Evolutionary conservation across 1,140 invertebrate species (phyloP).

Genomic region (Dinothrombium tinctorium): DNA sequence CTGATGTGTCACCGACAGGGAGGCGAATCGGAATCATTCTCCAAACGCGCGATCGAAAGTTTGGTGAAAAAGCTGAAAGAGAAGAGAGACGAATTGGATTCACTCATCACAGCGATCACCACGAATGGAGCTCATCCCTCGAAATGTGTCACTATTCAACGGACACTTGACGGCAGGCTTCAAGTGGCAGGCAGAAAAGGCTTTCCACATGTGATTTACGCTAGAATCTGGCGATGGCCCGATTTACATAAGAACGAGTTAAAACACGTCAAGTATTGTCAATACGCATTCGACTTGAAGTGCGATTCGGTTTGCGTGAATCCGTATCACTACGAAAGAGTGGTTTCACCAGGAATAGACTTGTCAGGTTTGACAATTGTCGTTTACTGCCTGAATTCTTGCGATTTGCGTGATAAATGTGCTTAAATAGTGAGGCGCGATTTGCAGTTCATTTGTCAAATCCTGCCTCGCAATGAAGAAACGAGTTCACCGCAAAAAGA

Average conservation of each 20-base stretch:
- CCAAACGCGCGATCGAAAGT: slow-evolving; percentile 85
- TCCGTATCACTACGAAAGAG: slow-evolving; percentile 97
- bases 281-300: slow-evolving; percentile 21
- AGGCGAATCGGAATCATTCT: slow-evolving; percentile 81
- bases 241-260: slow-evolving; percentile 97
- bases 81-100: slow-evolving; percentile 90
- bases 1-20: slow-evolving; percentile 92
- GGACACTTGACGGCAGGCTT: slow-evolving; percentile 87
- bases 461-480: no score
- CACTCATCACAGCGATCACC: slow-evolving; percentile 85
- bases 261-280: slow-evolving; percentile 85
- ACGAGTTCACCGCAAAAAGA: no score
- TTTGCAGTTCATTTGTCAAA: no score
- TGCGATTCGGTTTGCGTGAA: slow-evolving; percentile 93
- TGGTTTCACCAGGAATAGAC: slow-evolving; percentile 18
- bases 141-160: slow-evolving; percentile 96
- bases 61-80: slow-evolving; percentile 92
- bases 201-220: slow-evolving; percentile 99
- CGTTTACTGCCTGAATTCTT: no score
- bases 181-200: slow-evolving; percentile 95
- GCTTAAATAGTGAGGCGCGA: no score
- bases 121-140: slow-evolving; percentile 89
- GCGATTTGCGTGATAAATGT: no score
- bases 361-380: slow-evolving; percentile 8
- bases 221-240: slow-evolving; percentile 94